Conservation (phyloP, 2,113 vertebrate genomes). For the Gnathonemus echidnorhynchus region DNA sequence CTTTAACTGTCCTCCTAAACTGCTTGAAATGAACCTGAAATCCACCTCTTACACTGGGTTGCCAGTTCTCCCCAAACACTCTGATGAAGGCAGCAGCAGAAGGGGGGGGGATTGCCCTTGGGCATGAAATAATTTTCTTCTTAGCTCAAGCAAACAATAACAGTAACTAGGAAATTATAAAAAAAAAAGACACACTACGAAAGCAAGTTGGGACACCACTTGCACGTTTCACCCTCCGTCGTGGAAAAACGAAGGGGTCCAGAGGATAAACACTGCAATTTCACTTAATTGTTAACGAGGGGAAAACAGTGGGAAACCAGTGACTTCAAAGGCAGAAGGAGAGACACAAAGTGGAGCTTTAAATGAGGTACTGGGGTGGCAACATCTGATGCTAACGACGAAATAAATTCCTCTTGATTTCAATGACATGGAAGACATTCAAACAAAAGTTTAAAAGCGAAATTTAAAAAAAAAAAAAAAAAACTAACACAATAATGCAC, state of each 20-base stretch:
- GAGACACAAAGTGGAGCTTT: conserved; percentile 35
- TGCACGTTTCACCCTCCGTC: conserved; percentile 42
- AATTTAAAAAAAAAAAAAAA: background rate
- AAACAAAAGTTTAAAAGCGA: background rate
- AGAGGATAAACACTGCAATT: conserved; percentile 49
- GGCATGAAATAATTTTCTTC: background rate
- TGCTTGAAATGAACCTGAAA: conserved; percentile 17
- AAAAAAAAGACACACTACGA: background rate
- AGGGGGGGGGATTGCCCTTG: background rate
- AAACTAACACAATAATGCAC: background rate
- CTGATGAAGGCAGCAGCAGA: background rate
- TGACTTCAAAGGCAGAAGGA: conserved; percentile 52
- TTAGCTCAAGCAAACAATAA: conserved; percentile 12
- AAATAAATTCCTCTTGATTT: background rate
- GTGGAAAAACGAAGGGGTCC: conserved; percentile 28
- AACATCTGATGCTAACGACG: conserved; percentile 1
- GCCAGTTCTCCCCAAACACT: background rate
- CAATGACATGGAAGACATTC: background rate
- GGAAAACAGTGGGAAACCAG: conserved; percentile 33
- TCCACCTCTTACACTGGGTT: conserved; percentile 1
- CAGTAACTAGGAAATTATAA: conserved; percentile 5
- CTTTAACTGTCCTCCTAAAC: conserved; percentile 8
- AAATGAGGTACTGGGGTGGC: conserved; percentile 38
- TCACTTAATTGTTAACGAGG: conserved; percentile 58
- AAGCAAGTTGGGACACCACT: conserved; percentile 23